Evolutionary conservation across 2,113 vertebrate species (phyloP).

Genomic region (Anseranas semipalmata): DNA sequence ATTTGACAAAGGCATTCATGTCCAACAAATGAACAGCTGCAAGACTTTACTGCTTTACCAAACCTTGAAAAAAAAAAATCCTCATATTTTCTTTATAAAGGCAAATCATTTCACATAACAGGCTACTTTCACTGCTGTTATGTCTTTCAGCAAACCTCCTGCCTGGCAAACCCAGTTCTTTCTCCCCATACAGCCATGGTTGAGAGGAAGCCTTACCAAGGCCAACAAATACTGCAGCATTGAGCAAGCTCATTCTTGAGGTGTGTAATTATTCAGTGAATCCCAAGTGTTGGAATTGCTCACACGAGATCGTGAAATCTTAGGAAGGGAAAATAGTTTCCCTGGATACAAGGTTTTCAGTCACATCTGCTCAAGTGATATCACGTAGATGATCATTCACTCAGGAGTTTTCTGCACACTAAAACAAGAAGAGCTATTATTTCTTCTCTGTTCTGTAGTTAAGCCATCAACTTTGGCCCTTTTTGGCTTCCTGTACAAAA

Average conservation of each 20-base stretch:
- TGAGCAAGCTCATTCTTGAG: neutral
- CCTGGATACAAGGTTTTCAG: neutral
- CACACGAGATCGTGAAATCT: neutral
- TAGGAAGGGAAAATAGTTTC: neutral
- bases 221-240: neutral
- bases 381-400: neutral
- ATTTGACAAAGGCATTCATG: neutral
- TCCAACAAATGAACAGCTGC: neutral
- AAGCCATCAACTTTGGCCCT: neutral
- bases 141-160: neutral
- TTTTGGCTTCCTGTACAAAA: neutral
- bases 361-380: neutral
- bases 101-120: neutral
- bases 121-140: neutral
- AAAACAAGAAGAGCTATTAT: neutral
- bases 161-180: neutral
- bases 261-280: neutral
- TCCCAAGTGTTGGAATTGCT: neutral
- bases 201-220: neutral
- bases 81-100: neutral
- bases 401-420: fast-evolving
- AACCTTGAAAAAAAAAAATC: neutral
- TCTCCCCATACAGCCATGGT: fast-evolving
- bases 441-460: neutral
- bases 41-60: neutral